These are phyloP conservation scores for Tenthredo distinguenda DNA, from an alignment of 2,888 invertebrate species.

Conservation along the genomic window DNA sequence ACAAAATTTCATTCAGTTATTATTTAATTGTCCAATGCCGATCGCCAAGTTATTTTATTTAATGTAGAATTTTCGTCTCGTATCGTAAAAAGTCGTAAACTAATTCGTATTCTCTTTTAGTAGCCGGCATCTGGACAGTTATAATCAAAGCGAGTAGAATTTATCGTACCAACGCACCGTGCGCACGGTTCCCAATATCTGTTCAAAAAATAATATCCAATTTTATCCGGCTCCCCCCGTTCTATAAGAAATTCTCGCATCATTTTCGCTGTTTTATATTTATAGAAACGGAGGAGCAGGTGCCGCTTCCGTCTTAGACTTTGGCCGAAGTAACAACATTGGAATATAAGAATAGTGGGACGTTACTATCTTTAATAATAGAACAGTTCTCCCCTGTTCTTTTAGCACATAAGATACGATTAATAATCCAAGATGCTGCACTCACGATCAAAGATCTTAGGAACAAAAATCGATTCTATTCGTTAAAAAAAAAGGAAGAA, in stretches of 20 bases:
- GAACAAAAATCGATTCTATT: neutral
- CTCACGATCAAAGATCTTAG: neutral
- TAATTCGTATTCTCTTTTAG: neutral
- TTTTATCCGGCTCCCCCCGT: slow-evolving; percentile 19
- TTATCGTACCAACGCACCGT: neutral
- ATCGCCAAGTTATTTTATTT: neutral
- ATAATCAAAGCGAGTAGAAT: neutral
- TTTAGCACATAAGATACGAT: neutral
- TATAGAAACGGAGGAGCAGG: slow-evolving; percentile 15
- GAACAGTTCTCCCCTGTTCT: slow-evolving; percentile 8
- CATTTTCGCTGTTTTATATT: slow-evolving; percentile 35
- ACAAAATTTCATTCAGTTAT: neutral
- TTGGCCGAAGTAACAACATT: slow-evolving; percentile 22
- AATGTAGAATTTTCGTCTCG: neutral
- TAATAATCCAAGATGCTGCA: neutral
- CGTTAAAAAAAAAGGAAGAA: neutral
- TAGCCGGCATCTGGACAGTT: neutral
- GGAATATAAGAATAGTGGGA: slow-evolving; percentile 19
- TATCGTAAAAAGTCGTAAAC: neutral
- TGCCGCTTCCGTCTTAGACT: slow-evolving; percentile 4
- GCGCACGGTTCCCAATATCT: neutral
- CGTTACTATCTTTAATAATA: slow-evolving; percentile 31
- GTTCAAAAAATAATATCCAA: slow-evolving; percentile 1
- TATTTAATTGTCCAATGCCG: neutral
- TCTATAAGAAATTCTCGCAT: slow-evolving; percentile 38